Conservation (phyloP, 2,113 vertebrate species). For the Hydropotes inermis region DNA sequence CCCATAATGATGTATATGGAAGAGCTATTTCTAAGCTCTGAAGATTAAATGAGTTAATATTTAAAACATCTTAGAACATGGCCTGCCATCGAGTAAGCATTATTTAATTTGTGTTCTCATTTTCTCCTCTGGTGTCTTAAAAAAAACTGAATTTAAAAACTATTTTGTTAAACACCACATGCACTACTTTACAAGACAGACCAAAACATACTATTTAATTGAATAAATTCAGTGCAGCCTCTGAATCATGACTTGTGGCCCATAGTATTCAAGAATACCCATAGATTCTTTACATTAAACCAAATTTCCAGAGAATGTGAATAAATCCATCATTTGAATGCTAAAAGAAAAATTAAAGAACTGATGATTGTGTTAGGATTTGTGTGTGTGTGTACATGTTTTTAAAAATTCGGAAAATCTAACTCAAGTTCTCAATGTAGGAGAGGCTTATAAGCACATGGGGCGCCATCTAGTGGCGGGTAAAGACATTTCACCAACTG, state of each 20-base stretch:
- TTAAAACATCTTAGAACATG: not conserved
- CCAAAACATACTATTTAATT: not conserved
- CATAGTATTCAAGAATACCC: not conserved
- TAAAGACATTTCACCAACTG: not conserved
- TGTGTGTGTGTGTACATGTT: not conserved
- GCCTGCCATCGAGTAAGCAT: not conserved
- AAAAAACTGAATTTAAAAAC: not conserved
- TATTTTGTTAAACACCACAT: not conserved
- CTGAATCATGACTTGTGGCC: not conserved
- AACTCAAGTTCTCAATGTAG: not conserved
- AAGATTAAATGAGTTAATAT: not conserved
- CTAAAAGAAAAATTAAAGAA: not conserved
- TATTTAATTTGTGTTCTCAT: not conserved
- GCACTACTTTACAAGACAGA: not conserved
- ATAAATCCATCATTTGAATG: not conserved
- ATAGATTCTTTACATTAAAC: not conserved
- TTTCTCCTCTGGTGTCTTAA: not conserved
- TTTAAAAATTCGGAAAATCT: not conserved
- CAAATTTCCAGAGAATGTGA: not conserved
- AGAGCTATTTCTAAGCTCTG: not conserved
- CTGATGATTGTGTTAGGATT: not conserved
- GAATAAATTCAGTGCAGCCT: not conserved
- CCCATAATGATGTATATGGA: not conserved
- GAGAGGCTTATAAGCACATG: not conserved
- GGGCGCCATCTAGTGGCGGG: constrained; percentile 75